Evolutionary conservation across 2,797 vertebrate species (phyloP), one percentile per base, ranked within the genome.

Genomic region (Lepus townsendii): DNA sequence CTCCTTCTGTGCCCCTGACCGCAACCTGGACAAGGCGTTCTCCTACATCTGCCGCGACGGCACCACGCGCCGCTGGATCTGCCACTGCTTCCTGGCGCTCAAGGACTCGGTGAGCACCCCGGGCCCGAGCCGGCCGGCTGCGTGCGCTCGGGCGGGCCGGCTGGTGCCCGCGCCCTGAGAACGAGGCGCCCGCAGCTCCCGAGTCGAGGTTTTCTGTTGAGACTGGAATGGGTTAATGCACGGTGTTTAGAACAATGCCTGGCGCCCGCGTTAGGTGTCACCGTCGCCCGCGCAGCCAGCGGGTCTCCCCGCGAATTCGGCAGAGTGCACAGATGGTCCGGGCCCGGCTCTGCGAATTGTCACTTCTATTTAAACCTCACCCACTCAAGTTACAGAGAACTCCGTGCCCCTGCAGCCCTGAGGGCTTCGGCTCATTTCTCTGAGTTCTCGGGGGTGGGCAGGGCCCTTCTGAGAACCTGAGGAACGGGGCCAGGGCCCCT

Each of bases 1-100:
- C 83, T 99, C 99, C 0, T 99, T 99, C 97, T 99, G 99, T 0
- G 99, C 99, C 26, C 99, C 99, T 0, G 99, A 99, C 97, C 99
- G 99, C 42, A 99, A 99, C 97, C 99, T 99, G 27, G 99, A 99
- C 98, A 99, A 99, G 94, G 99, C 99, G 26, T 99, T 99, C 97
- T 99, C 99, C 80, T 99, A 99, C 97, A 99, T 99, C 98, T 99
- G 99, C 98, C 98, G 99, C 0, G 99, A 99, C 0, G 99, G 99
- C 30, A 99, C 99, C n/a, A 99, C 99, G 1, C 98, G 99, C 47
- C 99, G 99, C 50, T 99, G 99, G 99, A 99, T 99, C 97, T 99
- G 99, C 96, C 99, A 99, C 98, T 99, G 99, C 97, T 99, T 99
- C 98, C 99, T 99, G 99, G 99, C 99, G 0, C 98, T 99, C 86